Evolutionary conservation across 2,888 invertebrate species (phyloP).

Genomic region (Hedychridium roseum): DNA sequence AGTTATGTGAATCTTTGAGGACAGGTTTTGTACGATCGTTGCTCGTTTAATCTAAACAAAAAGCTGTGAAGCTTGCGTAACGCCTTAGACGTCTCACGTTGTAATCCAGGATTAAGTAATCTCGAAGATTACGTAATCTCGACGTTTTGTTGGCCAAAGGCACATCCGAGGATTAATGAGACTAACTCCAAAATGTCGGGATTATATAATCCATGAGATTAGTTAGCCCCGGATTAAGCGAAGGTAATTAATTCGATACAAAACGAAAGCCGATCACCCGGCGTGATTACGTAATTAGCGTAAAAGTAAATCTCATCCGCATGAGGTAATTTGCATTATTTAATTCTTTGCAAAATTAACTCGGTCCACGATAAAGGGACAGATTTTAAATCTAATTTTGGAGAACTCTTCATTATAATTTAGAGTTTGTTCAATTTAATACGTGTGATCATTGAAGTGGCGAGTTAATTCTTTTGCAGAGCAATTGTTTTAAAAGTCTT

Average conservation of each 20-base stretch:
- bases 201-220: conserved; percentile 40
- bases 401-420: too few species aligned
- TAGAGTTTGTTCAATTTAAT: too few species aligned
- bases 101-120: conserved; percentile 35
- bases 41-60: background rate
- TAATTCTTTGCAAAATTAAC: too few species aligned
- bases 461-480: too few species aligned
- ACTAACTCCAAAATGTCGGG: conserved; percentile 39
- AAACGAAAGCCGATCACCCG: conserved; percentile 11
- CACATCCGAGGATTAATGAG: conserved; percentile 36
- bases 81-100: conserved; percentile 12
- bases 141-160: conserved; percentile 37
- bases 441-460: too few species aligned
- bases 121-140: conserved; percentile 37
- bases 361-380: too few species aligned
- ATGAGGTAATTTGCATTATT: too few species aligned
- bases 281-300: too few species aligned
- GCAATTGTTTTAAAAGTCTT: too few species aligned
- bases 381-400: too few species aligned
- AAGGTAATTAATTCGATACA: conserved; percentile 34
- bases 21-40: background rate
- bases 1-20: background rate
- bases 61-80: conserved; percentile 2
- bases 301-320: too few species aligned
- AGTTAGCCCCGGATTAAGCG: conserved; percentile 32